A percentile compares a stretch with the other conserved stretches of the same genome.
phyloP scores from a whole-genome alignment of 2,113 vertebrate species.

The Pseudorasbora parva region DNA sequence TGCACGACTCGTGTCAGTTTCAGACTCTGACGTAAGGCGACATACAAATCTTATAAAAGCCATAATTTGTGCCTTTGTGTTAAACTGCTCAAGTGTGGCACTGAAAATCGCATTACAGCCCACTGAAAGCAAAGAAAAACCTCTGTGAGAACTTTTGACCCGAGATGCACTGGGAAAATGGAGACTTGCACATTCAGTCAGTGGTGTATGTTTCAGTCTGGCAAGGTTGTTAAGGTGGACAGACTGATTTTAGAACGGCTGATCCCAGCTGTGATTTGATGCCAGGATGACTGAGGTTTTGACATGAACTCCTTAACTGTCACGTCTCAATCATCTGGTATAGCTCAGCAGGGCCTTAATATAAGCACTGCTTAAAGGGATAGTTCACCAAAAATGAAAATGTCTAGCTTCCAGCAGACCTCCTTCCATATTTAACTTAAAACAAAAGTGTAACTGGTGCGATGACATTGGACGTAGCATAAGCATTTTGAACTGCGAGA shows the following conservation, averaged over 20 bases:
- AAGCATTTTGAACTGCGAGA: no score
- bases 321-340: slow-evolving; percentile 46
- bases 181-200: slow-evolving; percentile 54
- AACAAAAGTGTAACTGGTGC: no score
- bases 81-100: slow-evolving; percentile 56
- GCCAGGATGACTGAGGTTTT: neutral
- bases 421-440: no score
- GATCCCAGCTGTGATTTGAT: slow-evolving; percentile 36
- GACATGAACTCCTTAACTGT: slow-evolving; percentile 40
- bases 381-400: no score
- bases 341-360: slow-evolving; percentile 14
- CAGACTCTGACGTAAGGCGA: neutral
- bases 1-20: neutral
- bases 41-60: slow-evolving; percentile 50
- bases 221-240: slow-evolving; percentile 1
- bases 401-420: no score
- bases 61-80: slow-evolving; percentile 50
- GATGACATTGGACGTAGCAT: no score
- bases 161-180: slow-evolving; percentile 53
- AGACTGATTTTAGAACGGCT: neutral
- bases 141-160: slow-evolving; percentile 59
- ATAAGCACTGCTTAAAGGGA: neutral
- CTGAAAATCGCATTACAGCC: slow-evolving; percentile 61
- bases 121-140: slow-evolving; percentile 45
- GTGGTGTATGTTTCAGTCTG: slow-evolving; percentile 44